Evolutionary conservation across 2,888 invertebrate genomes (phyloP).

Genomic region (Cylindroiulus punctatus): DNA sequence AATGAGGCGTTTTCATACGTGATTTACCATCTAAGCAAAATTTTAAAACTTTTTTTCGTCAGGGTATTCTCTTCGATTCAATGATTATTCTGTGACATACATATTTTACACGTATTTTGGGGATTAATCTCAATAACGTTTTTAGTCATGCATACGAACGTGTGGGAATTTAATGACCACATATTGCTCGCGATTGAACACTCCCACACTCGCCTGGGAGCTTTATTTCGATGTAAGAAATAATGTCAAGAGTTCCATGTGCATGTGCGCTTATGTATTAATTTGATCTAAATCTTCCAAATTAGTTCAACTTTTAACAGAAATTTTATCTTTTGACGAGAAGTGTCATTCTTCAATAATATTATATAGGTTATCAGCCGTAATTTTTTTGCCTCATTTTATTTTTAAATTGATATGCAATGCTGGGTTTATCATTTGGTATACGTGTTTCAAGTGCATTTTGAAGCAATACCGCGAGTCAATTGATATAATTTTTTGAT

Average conservation of each 20-base stretch:
- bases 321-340: too few relatives aligned
- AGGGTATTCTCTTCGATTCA: not conserved
- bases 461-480: too few relatives aligned
- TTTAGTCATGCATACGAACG: not conserved
- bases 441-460: too few relatives aligned
- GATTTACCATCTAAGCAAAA: not conserved
- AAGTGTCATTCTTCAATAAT: too few relatives aligned
- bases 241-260: not conserved
- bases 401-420: too few relatives aligned
- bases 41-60: not conserved
- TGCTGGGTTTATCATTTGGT: too few relatives aligned
- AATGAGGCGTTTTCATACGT: not conserved
- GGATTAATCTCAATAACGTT: not conserved
- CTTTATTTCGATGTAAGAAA: not conserved
- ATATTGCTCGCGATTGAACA: not conserved
- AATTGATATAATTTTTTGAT: too few relatives aligned
- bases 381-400: too few relatives aligned
- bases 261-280: not conserved
- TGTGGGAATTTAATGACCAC: slow-evolving; percentile 16
- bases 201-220: not conserved
- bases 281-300: not conserved
- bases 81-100: not conserved
- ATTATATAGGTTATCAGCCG: too few relatives aligned
- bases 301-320: not conserved
- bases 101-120: not conserved